Base-by-base conservation (phyloP, 2,888 invertebrate species). In the Plagodis dolabraria region DNA sequence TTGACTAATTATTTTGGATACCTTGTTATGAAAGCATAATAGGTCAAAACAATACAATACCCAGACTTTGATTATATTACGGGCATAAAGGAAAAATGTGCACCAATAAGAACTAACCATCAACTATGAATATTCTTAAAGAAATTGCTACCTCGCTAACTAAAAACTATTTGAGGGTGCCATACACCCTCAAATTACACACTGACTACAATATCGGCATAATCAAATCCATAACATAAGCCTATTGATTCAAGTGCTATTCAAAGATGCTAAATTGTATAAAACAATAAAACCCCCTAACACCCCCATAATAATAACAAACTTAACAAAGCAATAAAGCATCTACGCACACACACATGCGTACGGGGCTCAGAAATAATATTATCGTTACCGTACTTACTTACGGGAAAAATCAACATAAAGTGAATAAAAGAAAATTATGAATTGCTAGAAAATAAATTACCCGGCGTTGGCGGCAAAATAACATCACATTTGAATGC, bases 391-490 rank as follows among this genome's bases (percentile, higher is more conserved):
- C 90, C 83, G 81, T 86, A 87, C 86, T 83, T 86, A 89, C 90
- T 87, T 86, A 89, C 89, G 88, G 87, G 86, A 87, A 91, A 89
- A 92, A 92, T 92, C 92, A 92, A 92, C 92, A 92, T 92, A 92
- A 92, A 92, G 92, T 92, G 92, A 91, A 92, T 92, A 92, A 92
- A 92, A 92, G 91, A 92, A 92, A 92, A 92, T 92, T 92, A 92
- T 92, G 92, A 92, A 92, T 92, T 86, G 91, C 89, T 82, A 87
- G 80, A 83, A 91, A 92, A 92, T 92, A 92, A 92, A 92, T 92
- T 92, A 92, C 90, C 85, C 86, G 79, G 86, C 89, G 91, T 92
- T 89, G 92, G 92, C 91, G 91, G 92, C 92, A 91, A 92, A 92
- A 92, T 92, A 92, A 92, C 92, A 92, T 92, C 92, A 87, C 90